Conservation (phyloP, 2,113 vertebrate genomes). For the Corydoras maculifer region DNA sequence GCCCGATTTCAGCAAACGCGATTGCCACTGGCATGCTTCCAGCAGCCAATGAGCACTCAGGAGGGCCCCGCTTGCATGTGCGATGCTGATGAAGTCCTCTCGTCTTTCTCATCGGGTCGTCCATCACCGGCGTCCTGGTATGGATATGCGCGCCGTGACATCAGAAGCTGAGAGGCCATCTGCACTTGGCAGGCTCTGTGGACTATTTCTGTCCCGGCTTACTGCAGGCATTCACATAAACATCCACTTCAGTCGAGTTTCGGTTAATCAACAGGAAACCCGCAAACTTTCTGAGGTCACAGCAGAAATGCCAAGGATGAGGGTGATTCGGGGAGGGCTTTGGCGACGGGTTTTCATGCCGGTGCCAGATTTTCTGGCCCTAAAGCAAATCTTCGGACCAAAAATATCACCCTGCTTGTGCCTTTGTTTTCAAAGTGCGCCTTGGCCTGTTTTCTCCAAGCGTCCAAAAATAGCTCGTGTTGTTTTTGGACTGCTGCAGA, state of each 20-base stretch:
- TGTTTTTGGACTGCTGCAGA: constrained; percentile 48
- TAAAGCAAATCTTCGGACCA: background rate
- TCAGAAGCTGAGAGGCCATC: constrained; percentile 76
- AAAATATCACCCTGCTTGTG: background rate
- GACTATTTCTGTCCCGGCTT: constrained; percentile 67
- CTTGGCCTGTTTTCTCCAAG: constrained; percentile 20
- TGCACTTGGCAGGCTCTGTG: constrained; percentile 60
- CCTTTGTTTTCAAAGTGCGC: constrained; percentile 9
- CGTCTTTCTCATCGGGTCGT: constrained; percentile 59
- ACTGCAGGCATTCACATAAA: constrained; percentile 42
- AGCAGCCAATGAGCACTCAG: constrained; percentile 56
- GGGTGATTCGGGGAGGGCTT: constrained; percentile 26
- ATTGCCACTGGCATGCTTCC: constrained; percentile 56
- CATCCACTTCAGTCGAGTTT: constrained; percentile 49
- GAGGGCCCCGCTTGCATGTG: constrained; percentile 46
- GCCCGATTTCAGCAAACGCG: constrained; percentile 45
- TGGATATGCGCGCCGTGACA: constrained; percentile 68
- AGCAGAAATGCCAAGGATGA: constrained; percentile 43
- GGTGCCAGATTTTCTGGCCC: constrained; percentile 10
- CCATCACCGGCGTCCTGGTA: constrained; percentile 67
- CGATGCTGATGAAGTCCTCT: constrained; percentile 56
- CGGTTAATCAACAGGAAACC: constrained; percentile 58
- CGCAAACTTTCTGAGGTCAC: constrained; percentile 65
- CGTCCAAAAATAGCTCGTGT: constrained; percentile 39
- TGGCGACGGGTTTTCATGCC: background rate